Evolutionary conservation across 2,113 vertebrate species (phyloP).

Genomic region (Astatotilapia flaviijosephi): DNA sequence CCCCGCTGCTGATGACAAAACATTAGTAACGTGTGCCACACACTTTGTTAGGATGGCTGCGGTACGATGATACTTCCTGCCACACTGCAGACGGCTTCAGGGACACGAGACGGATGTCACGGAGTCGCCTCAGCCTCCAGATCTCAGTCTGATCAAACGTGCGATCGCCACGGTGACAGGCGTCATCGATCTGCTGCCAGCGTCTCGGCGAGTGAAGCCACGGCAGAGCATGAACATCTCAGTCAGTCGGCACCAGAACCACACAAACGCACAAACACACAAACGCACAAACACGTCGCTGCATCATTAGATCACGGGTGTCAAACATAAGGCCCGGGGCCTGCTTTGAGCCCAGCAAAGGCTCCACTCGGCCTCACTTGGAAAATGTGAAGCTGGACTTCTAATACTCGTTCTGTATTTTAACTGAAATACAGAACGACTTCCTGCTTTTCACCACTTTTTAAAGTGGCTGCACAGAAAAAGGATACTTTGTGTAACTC

Average conservation of each 20-base stretch:
- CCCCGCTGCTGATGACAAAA: not conserved
- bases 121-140: not conserved
- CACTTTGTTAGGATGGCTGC: not conserved
- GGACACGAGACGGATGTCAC: not conserved
- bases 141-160: not conserved
- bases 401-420: not conserved
- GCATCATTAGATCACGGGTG: not conserved
- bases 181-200: not conserved
- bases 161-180: not conserved
- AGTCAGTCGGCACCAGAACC: not conserved
- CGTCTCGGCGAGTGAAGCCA: not conserved
- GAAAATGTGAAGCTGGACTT: not conserved
- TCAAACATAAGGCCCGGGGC: not conserved
- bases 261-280: rapidly evolving
- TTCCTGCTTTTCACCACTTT: not conserved
- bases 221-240: not conserved
- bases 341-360: not conserved
- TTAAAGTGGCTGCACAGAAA: not conserved
- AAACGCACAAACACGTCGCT: not conserved
- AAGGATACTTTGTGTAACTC: not conserved
- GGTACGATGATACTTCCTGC: not conserved
- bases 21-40: not conserved
- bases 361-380: not conserved
- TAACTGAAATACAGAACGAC: rapidly evolving
- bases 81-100: not conserved